Conservation (phyloP, 2,888 invertebrate genomes). For the Cephus pygmeus region DNA sequence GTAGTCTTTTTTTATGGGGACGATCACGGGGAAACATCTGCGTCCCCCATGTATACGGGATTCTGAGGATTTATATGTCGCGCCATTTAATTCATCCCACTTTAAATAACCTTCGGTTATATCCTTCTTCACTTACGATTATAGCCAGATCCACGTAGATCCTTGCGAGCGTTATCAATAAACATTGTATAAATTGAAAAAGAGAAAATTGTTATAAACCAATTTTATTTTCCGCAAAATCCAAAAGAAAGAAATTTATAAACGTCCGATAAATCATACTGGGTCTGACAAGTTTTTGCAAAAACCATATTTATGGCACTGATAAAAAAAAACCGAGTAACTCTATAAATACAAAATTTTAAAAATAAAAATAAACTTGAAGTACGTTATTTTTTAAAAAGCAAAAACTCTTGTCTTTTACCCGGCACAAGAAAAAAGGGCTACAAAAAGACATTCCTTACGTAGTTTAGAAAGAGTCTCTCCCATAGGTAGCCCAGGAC, state of each 20-base stretch:
- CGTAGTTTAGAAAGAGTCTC: background rate
- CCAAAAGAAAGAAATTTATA: background rate
- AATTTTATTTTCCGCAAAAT: background rate
- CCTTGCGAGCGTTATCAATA: background rate
- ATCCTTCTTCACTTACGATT: slow-evolving; percentile 22
- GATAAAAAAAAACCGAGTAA: too few species aligned
- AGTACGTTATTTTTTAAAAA: too few species aligned
- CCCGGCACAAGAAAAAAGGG: too few species aligned
- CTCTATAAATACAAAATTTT: too few species aligned
- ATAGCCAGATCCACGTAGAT: background rate
- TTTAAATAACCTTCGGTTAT: slow-evolving; percentile 40
- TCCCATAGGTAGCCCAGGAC: slow-evolving; percentile 33
- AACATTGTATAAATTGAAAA: background rate
- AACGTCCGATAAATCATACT: too few species aligned
- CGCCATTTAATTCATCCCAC: slow-evolving; percentile 39
- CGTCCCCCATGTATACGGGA: slow-evolving; percentile 33
- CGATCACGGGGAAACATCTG: slow-evolving; percentile 53
- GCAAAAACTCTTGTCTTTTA: too few species aligned
- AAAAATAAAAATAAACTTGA: too few species aligned
- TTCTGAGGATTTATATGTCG: slow-evolving; percentile 38
- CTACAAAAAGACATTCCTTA: background rate
- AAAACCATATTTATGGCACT: too few species aligned
- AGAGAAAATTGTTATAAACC: background rate
- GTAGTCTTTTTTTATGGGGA: slow-evolving; percentile 48
- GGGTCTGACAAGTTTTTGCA: too few species aligned